phyloP scores from a whole-genome alignment of 2,888 invertebrate species.

The Desoria tigrina region DNA sequence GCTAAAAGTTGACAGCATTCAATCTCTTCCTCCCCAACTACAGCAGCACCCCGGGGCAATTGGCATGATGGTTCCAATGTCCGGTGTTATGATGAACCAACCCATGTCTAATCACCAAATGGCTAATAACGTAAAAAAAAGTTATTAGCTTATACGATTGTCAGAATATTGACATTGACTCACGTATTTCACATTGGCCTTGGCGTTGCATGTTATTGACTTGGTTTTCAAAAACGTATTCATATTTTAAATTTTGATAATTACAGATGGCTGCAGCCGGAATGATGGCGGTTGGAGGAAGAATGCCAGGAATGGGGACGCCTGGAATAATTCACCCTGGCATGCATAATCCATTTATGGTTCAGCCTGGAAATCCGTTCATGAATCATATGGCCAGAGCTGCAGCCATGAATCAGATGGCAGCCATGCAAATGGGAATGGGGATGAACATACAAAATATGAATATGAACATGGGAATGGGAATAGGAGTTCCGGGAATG shows the following conservation, averaged over 20 bases:
- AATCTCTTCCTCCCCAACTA: neutral
- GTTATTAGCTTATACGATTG: too few relatives aligned
- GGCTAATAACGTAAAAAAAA: neutral
- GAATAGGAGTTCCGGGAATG: constrained; percentile 31
- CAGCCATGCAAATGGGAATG: constrained; percentile 44
- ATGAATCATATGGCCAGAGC: constrained; percentile 24
- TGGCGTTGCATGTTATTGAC: too few relatives aligned
- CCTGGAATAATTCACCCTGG: constrained; percentile 39
- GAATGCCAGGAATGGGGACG: constrained; percentile 42
- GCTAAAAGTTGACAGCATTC: neutral
- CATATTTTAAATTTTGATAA: too few relatives aligned
- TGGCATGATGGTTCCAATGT: neutral
- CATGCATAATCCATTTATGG: constrained; percentile 27
- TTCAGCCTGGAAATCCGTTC: constrained; percentile 37
- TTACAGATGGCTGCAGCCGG: constrained; percentile 59
- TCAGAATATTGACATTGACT: too few relatives aligned
- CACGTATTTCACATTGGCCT: too few relatives aligned
- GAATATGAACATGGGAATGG: constrained; percentile 43
- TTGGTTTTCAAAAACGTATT: too few relatives aligned
- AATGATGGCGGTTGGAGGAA: constrained; percentile 62
- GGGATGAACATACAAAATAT: constrained; percentile 46
- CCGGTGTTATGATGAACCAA: neutral
- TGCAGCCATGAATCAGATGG: constrained; percentile 35
- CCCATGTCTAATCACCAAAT: neutral
- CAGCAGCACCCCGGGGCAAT: neutral